A percentile compares a stretch with the other conserved stretches of the same genome.
Evolutionary conservation across 2,113 vertebrate genomes (phyloP).

Genomic region (Setophaga kirtlandii): DNA sequence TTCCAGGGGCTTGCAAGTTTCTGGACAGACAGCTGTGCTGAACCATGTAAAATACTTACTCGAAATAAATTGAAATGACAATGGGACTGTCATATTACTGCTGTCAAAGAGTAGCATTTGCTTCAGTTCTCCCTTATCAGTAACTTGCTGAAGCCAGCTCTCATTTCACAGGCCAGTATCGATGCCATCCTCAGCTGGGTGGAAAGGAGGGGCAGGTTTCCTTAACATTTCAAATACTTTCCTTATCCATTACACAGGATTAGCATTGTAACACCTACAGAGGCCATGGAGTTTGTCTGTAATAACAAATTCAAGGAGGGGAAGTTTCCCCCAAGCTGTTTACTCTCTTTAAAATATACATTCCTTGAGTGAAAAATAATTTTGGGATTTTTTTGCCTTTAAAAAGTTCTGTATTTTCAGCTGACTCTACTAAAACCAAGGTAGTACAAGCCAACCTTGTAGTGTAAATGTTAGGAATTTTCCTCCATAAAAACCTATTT

Average conservation of each 20-base stretch:
- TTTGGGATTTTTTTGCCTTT: not conserved
- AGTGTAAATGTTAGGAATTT: not conserved
- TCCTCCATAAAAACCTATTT: not conserved
- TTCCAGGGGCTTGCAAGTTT: not conserved
- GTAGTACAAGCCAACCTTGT: not conserved
- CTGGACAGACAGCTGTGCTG: not conserved
- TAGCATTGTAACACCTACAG: not conserved
- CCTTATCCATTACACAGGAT: not conserved
- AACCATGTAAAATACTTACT: not conserved
- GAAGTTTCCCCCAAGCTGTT: not conserved
- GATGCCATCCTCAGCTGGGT: not conserved
- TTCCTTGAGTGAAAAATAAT: not conserved
- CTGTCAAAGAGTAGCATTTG: not conserved
- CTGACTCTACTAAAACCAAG: not conserved
- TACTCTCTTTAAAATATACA: not conserved
- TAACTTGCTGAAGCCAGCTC: not conserved
- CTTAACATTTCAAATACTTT: not conserved
- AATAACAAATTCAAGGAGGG: not conserved
- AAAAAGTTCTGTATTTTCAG: not conserved
- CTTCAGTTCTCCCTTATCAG: not conserved
- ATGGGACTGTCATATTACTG: not conserved
- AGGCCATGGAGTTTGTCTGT: not conserved
- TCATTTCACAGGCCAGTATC: not conserved
- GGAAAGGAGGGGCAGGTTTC: not conserved
- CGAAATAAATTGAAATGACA: not conserved